These are phyloP conservation scores for rat (Rattus norvegicus) DNA, from an alignment of 2,113 vertebrate species.

Conservation along the genomic window GRCr8 NC_086032.1:43392001-43392500, in stretches of 20 bases:
- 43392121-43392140: no score
- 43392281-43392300: background rate
- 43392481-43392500: constrained; percentile 88
- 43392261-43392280: background rate
- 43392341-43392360: constrained; percentile 97
- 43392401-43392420: constrained; percentile 85
- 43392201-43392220: background rate
- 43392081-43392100: background rate
- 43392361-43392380: constrained; percentile 92
- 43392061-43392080: background rate
- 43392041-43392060: background rate
- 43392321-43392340: constrained; percentile 94
- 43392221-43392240: background rate
- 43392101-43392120: no score
- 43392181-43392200: background rate
- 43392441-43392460: constrained; percentile 80
- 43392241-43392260: background rate
- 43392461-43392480: constrained; percentile 86
- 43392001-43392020: background rate
- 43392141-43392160: no score
- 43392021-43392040: background rate
- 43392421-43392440: constrained; percentile 78
- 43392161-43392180: no score
- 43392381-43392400: constrained; percentile 92
- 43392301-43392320: background rate